These are phyloP conservation scores for Tetraneura akinire DNA, from an alignment of 1,140 invertebrate species.

Conservation along the genomic window DNA sequence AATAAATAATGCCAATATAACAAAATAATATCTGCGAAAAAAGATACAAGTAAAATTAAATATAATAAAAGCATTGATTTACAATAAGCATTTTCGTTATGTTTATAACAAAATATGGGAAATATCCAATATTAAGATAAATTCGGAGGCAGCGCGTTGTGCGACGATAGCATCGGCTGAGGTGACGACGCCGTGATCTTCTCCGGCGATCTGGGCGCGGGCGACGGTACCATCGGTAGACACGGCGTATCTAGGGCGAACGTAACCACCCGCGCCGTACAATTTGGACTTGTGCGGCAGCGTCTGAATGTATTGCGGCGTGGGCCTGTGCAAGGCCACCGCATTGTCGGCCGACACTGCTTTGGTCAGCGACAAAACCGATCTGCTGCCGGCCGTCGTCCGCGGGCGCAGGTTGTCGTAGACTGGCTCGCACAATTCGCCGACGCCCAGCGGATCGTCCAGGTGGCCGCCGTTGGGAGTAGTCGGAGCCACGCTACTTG, in stretches of 20 bases:
- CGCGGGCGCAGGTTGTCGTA: conserved; percentile 88
- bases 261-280: conserved; percentile 55
- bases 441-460: conserved; percentile 54
- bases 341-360: conserved; percentile 52
- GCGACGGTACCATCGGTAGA: conserved; percentile 58
- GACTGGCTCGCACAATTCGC: conserved; percentile 60
- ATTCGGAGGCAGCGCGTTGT: conserved; percentile 54
- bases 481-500: conserved; percentile 67
- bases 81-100: neutral
- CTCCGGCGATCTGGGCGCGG: neutral
- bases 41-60: neutral
- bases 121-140: conserved; percentile 45
- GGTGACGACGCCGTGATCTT: neutral
- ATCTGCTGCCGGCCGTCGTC: conserved; percentile 82
- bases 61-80: neutral
- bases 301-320: conserved; percentile 80
- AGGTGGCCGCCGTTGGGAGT: conserved; percentile 59
- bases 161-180: neutral
- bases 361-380: conserved; percentile 74
- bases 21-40: neutral
- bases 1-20: conserved; percentile 10
- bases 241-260: conserved; percentile 57
- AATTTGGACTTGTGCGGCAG: conserved; percentile 70
- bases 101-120: neutral
- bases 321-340: conserved; percentile 76